Base-by-base conservation (phyloP, 2,888 invertebrate species). In the Leptinotarsa rubiginosa region DNA sequence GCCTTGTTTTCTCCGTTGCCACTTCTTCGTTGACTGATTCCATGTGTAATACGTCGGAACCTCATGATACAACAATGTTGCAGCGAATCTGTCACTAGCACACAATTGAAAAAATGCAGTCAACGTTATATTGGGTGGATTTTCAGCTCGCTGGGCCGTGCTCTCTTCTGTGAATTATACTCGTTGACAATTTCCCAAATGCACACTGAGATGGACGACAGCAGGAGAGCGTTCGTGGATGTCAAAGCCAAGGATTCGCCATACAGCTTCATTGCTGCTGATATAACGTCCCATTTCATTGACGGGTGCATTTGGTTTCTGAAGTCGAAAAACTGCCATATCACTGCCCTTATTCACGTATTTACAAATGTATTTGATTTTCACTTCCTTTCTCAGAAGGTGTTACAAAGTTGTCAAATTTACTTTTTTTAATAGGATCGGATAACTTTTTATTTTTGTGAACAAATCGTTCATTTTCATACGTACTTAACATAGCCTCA, bases 321-420 rank as follows among this genome's bases (percentile, higher is more conserved):
- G 49, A 12, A 49, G 15, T 49, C 10, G 7, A 49, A 7, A 49
- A 7, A 49, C 49, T 15, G 49, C 49, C 49, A 49, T 49, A 49
- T 87, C 85, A 73, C 84, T 84, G 15, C 81, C 80, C 79, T 83
- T 83, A 18, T 74, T 77, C 3, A 82, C 79, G 77, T 82, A 82
- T 79, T 86, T 86, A 77, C 84, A 86, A 77, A 87, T 82, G 75
- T 86, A 87, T 81, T 87, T 87, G 31, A 87, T 86, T 72, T 87
- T 86, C 1, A 81, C 80, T 52, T 52, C 12, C 16, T 52, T 52
- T n/a, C 52, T 52, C 15, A 52, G 16, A 52, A 52, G 47, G 1
- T 2, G 12, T 52, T 22, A 22, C 22, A 22, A 1, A 2, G 52
- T 52, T 52, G 15, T 18, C 18, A 18, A 15, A 54, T 54, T 0